Evolutionary conservation across 2,113 vertebrate species (phyloP), one percentile per base, ranked within the genome.

Genomic region (Pholis gunnellus): DNA sequence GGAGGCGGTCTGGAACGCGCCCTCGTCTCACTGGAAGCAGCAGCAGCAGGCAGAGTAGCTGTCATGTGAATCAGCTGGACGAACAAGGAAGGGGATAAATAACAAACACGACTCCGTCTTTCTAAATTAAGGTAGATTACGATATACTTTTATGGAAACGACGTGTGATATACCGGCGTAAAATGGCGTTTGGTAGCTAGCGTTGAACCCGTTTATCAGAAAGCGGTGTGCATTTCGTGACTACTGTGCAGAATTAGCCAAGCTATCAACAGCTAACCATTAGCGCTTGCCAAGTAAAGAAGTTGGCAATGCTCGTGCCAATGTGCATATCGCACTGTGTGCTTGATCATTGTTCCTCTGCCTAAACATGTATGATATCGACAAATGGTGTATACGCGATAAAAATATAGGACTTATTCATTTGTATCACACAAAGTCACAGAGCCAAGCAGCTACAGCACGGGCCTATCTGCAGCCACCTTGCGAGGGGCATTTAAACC

Each of bases 1-100:
- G 6, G 11, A 72, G 70, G 50, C 56, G 71, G 67, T 65, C 34
- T 67, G 64, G 48, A 46, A 75, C 86, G 36, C 68, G 5, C 14
- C 50, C 69, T 15, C 42, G 10, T 25, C 78, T 34, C 59, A 42
- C 48, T 17, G 68, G 80, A 87, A 75, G 68, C 75, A 72, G 79
- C 48, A 72, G 79, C 48, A 75, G 71, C 52, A 64, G 74, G 22
- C 15, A 6, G 1, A 82, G 74, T 83, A 87, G 88, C 93, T 93
- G 94, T 93, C 91, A 92, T 94, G 92, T 89, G 92, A 93, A 94
- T 92, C 94, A 94, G 93, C 91, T 94, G 94, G 87, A 65, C 81
- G 91, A 78, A 89, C 90, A 60, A 92, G 90, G 86, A 89, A 91
- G 90, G 34, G 60, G 84, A 91, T 87, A 86, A 89, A 92, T 88